phyloP scores from a whole-genome alignment of 37 sponge, comb jelly and placozoan species.

The Agelas oroides region DNA sequence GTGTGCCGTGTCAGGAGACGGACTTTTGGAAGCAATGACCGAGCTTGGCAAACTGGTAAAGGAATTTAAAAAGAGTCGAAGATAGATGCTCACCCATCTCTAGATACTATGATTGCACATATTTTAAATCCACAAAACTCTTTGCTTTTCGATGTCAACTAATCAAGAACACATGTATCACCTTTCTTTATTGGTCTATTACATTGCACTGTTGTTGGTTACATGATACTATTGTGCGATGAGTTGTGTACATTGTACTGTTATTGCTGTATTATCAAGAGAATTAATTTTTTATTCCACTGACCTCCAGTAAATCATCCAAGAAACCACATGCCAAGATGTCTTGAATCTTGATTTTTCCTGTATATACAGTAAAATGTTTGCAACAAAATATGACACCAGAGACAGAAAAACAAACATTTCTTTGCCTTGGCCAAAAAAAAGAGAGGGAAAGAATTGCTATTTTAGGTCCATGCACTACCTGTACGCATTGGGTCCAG shows the following conservation, averaged over 20 bases:
- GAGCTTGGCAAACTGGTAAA: slow-evolving; percentile 89
- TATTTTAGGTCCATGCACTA: not conserved
- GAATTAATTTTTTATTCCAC: not conserved
- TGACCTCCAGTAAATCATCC: slow-evolving; percentile 94
- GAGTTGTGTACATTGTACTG: not conserved
- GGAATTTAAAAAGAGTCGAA: slow-evolving; percentile 78
- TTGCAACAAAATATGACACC: too few species aligned
- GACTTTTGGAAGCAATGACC: slow-evolving; percentile 79
- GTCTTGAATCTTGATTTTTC: slow-evolving; percentile 90
- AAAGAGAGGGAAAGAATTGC: not conserved
- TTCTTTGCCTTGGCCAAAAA: too few species aligned
- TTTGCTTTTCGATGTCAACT: too few species aligned
- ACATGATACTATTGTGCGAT: not conserved
- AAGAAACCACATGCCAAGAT: slow-evolving; percentile 94
- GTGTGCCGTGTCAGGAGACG: slow-evolving; percentile 89
- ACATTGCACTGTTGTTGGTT: too few species aligned
- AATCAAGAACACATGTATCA: too few species aligned
- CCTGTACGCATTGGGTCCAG: slow-evolving; percentile 96
- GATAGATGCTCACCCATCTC: slow-evolving; percentile 4
- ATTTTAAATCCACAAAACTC: too few species aligned
- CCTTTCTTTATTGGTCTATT: not conserved
- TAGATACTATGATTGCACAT: too few species aligned
- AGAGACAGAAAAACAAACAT: too few species aligned
- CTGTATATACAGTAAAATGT: too few species aligned
- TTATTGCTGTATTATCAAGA: too few species aligned